Evolutionary conservation across 2,888 invertebrate genomes (phyloP).

Genomic region (Drosophila tanythrix): DNA sequence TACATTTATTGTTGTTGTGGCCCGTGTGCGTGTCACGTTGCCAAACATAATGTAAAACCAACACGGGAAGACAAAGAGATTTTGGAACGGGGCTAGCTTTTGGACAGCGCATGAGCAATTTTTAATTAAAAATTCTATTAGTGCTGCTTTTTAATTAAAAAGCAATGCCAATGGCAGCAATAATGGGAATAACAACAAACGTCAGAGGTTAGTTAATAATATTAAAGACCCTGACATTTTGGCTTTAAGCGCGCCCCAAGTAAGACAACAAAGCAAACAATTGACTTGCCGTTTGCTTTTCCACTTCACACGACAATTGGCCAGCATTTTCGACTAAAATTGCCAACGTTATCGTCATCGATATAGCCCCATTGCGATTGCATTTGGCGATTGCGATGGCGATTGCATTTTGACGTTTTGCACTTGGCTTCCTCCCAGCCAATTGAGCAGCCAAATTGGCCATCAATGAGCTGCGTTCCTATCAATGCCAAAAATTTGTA

Average conservation of each 20-base stretch:
- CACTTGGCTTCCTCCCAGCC: slow-evolving; percentile 53
- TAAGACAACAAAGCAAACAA: slow-evolving; percentile 5
- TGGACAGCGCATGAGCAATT: slow-evolving; percentile 49
- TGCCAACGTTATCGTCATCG: slow-evolving; percentile 41
- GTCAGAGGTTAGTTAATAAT: slow-evolving; percentile 32
- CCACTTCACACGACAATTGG: slow-evolving; percentile 48
- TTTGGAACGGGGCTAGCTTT: slow-evolving; percentile 20
- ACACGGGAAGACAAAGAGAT: slow-evolving; percentile 30
- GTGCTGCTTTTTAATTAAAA: slow-evolving; percentile 75
- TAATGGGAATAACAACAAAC: slow-evolving; percentile 22
- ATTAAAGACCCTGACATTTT: slow-evolving; percentile 49
- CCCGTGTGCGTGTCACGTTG: slow-evolving; percentile 67
- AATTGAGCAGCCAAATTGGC: slow-evolving; percentile 72
- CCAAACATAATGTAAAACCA: slow-evolving; percentile 63
- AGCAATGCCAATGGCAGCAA: slow-evolving; percentile 33
- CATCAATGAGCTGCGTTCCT: slow-evolving; percentile 61
- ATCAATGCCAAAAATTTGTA: slow-evolving; percentile 29
- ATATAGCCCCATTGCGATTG: slow-evolving; percentile 42
- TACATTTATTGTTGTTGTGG: slow-evolving; percentile 33
- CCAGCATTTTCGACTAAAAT: slow-evolving; percentile 51
- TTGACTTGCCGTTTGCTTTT: slow-evolving; percentile 7
- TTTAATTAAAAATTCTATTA: slow-evolving; percentile 81
- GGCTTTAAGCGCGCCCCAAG: slow-evolving; percentile 36
- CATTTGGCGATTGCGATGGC: not conserved
- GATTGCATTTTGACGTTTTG: slow-evolving; percentile 42